Evolutionary conservation across 2,888 invertebrate species (phyloP), one percentile per base, ranked within the genome.

Genomic region (Epirrita christyi): DNA sequence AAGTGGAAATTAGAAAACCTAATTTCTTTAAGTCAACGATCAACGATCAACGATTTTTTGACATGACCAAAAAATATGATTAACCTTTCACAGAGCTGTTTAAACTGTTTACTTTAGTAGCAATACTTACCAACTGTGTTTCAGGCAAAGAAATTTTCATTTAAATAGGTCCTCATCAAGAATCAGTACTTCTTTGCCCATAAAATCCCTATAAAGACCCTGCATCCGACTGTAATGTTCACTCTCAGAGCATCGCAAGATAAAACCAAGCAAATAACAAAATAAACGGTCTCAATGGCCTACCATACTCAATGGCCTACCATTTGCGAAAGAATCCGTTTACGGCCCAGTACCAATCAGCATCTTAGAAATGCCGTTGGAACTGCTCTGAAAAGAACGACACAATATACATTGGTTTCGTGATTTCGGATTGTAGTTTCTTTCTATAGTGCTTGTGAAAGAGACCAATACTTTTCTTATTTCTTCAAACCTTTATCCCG

Each of bases 281-380:
- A 57, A 61, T 61, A 64, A 61, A 61, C 52, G 54, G 51, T 52
- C 45, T 29, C n/a, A 56, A 61, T 48, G 32, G 38, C 13, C 27
- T 37, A 21, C 41, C 13, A 11, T 10, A 6, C 40, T 36, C 28
- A 48, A 61, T 44, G 29, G 34, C 21, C 10, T 11, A 32, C 48
- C 38, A 56, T 64, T 63, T 50, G 42, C 47, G 28, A 55, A 54
- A 64, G 32, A 54, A 54, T 36, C 53, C 44, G 37, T 44, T 55
- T 52, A 50, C 43, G 55, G 55, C 40, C 55, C 43, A 43, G 59
- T 62, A 40, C 21, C 40, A 48, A 48, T 48, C 48, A 28, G 14
- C 44, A 34, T 29, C 43, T n/a, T n/a, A 32, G 13, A 32, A 10
- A 29, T 32, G 11, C 21, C 9, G 27, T 28, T 9, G 40, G 3